These are phyloP conservation scores for Cantharis rufa DNA, from an alignment of 2,888 invertebrate genomes.

Conservation along the genomic window DNA sequence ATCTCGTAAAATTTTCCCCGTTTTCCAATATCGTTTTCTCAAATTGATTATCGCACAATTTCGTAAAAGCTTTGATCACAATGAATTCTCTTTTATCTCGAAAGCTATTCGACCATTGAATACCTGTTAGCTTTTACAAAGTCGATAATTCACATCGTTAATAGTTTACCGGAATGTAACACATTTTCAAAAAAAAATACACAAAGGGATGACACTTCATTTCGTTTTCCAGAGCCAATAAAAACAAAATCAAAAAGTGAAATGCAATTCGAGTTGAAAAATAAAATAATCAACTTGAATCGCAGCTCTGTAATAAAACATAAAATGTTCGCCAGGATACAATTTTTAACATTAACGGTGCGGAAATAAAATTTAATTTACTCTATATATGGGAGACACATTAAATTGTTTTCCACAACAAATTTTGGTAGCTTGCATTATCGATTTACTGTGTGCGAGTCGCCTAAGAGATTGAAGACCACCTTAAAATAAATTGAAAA, in stretches of 20 bases:
- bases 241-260: neutral
- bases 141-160: constrained; percentile 1
- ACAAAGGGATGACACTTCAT: neutral
- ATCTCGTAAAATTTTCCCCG: neutral
- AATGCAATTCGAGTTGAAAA: neutral
- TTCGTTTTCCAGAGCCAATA: neutral
- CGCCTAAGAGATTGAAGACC: neutral
- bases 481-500: neutral
- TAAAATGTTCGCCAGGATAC: neutral
- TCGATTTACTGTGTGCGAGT: neutral
- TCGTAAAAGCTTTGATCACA: constrained; percentile 3
- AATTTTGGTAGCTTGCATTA: neutral
- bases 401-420: neutral
- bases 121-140: neutral
- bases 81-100: neutral
- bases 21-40: neutral
- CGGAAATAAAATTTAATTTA: neutral
- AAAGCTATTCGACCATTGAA: neutral
- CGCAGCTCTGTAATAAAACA: neutral
- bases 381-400: neutral
- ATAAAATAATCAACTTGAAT: neutral
- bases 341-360: neutral
- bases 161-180: neutral
- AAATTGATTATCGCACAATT: neutral
- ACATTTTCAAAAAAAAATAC: neutral